Conservation (phyloP, 2,113 vertebrate species). For the Trichomycterus rosablanca region DNA sequence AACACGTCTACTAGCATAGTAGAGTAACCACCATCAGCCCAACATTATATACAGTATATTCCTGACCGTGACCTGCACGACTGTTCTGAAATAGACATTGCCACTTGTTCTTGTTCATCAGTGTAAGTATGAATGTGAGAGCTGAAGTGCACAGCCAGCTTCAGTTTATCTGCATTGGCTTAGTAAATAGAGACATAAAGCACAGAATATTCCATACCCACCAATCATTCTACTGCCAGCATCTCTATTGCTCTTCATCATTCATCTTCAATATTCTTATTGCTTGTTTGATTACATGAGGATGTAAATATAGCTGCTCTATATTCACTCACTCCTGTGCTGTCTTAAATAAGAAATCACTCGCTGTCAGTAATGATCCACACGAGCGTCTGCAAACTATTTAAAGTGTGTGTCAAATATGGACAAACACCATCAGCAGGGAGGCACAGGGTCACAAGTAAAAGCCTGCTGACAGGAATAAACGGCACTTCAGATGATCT, state of each 20-base stretch:
- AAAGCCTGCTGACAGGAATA: constrained; percentile 11
- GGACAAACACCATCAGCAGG: constrained; percentile 9
- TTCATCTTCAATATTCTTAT: constrained; percentile 14
- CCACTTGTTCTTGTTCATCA: no score
- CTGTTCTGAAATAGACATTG: no score
- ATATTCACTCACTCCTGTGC: constrained; percentile 3
- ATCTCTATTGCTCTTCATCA: constrained; percentile 10
- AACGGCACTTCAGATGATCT: neutral
- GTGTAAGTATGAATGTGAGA: neutral
- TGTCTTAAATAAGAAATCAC: constrained; percentile 25
- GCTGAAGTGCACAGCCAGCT: constrained; percentile 16
- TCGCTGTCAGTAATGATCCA: constrained; percentile 27
- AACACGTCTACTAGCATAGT: no score
- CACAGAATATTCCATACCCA: constrained; percentile 5
- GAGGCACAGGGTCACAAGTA: constrained; percentile 16
- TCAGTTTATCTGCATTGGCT: constrained; percentile 41
- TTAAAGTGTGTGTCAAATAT: constrained; percentile 35
- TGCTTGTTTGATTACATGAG: constrained; percentile 15
- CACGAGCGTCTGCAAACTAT: constrained; percentile 27
- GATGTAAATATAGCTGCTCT: constrained; percentile 22
- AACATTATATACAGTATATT: neutral
- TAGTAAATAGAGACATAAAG: constrained; percentile 46
- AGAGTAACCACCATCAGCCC: neutral
- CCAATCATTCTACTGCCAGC: neutral
- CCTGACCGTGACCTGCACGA: no score